Base-by-base conservation (phyloP, 1,140 invertebrate species). In the Euwallacea fornicatus region DNA sequence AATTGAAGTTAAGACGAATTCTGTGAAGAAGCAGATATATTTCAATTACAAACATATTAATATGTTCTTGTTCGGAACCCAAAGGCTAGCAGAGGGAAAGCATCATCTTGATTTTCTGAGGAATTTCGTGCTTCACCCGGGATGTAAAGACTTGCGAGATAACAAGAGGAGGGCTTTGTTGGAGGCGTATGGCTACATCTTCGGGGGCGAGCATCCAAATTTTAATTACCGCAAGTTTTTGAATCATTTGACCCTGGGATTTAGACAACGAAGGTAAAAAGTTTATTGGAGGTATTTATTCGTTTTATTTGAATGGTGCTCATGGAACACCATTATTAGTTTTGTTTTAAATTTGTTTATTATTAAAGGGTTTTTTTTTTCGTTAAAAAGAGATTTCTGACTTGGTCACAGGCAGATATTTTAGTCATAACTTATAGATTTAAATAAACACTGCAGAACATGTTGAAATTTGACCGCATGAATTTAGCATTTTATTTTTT, bases 51-150 rank as follows among this genome's bases (percentile, higher is more conserved):
- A 59, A 42, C 15, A 67, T 13, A 11, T 75, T 6, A 75, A 75
- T 59, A 75, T 75, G 74, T 71, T 55, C 21, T 11, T 75, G 7
- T 75, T 75, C 41, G 74, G 74, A 2, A n/a, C 64, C 7, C 47
- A 53, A 7, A 46, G 55, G 43, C 7, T 73, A 15, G 43, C n/a
- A 7, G 55, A 71, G 33, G 74, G 74, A 13, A 59, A 56, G 15
- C 7, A 21, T 21, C 42, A 75, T 54, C 33, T 71, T 3, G 61
- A 73, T 44, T 64, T 41, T 71, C 67, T 75, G 44, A 66, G 59
- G 54, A 70, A 70, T 50, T 75, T 66, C 59, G 21, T 73, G 7
- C 11, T 56, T 8, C 11, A 61, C 42, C 8, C 11, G n/a, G 10
- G n/a, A 6, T 11, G 47, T 16, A 7, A 46, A 2, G 50, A 41